Percentiles rank a stretch among this genome's conserved stretches.
These are phyloP conservation scores for Clanis bilineata DNA, from an alignment of 2,888 invertebrate genomes.

Conservation along the genomic window DNA sequence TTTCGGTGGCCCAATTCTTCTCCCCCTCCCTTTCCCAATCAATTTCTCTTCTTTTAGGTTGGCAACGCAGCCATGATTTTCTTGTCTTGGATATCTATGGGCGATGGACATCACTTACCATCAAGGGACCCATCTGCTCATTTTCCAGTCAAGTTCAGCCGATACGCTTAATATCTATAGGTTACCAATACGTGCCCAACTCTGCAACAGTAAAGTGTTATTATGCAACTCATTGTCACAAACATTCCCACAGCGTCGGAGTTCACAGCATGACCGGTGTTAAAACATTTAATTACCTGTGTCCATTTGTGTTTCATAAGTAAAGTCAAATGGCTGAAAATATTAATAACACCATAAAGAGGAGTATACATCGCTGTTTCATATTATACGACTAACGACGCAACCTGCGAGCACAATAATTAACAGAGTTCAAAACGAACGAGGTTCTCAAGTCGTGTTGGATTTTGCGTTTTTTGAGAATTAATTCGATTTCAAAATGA, in stretches of 20 bases:
- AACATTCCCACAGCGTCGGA: not conserved
- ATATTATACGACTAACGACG: not conserved
- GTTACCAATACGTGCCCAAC: not conserved
- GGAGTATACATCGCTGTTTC: not conserved
- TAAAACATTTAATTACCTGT: slow-evolving; percentile 7
- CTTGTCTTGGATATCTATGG: too few relatives aligned
- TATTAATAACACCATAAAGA: not conserved
- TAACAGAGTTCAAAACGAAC: too few relatives aligned
- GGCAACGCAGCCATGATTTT: too few relatives aligned
- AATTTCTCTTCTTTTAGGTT: too few relatives aligned
- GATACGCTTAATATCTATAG: not conserved
- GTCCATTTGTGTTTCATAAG: not conserved
- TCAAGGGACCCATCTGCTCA: too few relatives aligned
- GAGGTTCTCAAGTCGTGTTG: too few relatives aligned
- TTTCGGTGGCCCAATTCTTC: too few relatives aligned
- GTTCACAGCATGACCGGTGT: not conserved
- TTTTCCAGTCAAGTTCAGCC: not conserved
- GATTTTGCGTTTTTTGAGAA: too few relatives aligned
- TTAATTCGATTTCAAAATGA: too few relatives aligned
- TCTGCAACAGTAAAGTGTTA: not conserved
- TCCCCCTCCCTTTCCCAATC: too few relatives aligned
- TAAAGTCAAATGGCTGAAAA: not conserved
- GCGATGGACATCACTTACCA: too few relatives aligned
- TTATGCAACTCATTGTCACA: slow-evolving; percentile 3
- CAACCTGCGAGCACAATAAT: too few relatives aligned